Evolutionary conservation across 2,113 vertebrate species (phyloP), one percentile per base, ranked within the genome.

Genomic region (Triplophysa dalaica): DNA sequence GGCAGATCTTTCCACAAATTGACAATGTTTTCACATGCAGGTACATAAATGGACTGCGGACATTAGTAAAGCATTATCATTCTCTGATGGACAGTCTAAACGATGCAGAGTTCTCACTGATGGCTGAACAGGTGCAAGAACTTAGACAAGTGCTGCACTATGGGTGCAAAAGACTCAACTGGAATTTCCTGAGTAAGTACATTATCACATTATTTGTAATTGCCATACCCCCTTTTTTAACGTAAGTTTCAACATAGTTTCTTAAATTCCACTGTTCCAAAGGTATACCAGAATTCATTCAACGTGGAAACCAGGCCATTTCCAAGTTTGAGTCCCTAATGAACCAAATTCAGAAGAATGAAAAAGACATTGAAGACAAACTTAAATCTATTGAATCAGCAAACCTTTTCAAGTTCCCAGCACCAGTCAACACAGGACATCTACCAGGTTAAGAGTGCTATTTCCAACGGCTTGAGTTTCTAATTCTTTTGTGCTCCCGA

Each of bases 251-350:
- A 38, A 38, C 7, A 38, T 38, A 7, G 33, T 38, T 38, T 38
- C 33, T 38, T 38, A 38, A 38, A 38, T 38, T 38, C 13, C 19
- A 1, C 85, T 82, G 54, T 24, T 81, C 84, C 79, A 22, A 52
- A 99, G 97, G 93, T 45, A 93, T 98, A 54, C 66, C 84, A 0
- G 93, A 95, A 64, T 98, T 96, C 72, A 94, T 97, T 78, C 66
- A 13, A 3, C 91, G 78, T 22, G 91, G 93, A 74, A 86, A 79
- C 16, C 90, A 94, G 84, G 91, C 92, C 29, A 85, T 94, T 14
- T 89, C 91, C 70, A 96, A 94, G 38, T 94, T 99, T 61, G 94
- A 97, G 83, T 93, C 90, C 0, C 91, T 98, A 1, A 88, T 99
- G 29, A 94, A 85, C 74, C 94, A 94, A 84, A 91, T 99, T 84